phyloP scores from a whole-genome alignment of 2,797 vertebrate species.

The Gymnocypris eckloni region DNA sequence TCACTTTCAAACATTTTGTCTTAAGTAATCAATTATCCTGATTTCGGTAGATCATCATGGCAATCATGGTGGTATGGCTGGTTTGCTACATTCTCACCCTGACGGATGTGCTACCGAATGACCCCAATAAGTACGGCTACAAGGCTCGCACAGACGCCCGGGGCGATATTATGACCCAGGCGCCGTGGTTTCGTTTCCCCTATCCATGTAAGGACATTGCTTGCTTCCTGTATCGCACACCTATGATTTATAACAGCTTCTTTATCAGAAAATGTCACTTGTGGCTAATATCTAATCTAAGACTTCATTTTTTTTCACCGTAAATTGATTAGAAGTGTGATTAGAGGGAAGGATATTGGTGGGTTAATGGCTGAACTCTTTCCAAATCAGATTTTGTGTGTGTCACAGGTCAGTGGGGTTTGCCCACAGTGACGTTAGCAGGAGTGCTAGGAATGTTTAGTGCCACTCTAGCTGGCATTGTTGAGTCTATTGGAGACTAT shows the following conservation, averaged over 20 bases:
- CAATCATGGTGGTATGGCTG: slow-evolving; percentile 91
- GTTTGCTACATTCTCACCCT: slow-evolving; percentile 90
- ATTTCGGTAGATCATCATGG: slow-evolving; percentile 86
- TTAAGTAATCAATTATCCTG: slow-evolving; percentile 1
- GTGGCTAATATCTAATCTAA: background rate
- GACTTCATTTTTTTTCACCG: background rate
- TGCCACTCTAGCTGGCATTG: slow-evolving; percentile 89
- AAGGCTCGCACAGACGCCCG: slow-evolving; percentile 92
- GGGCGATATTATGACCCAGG: slow-evolving; percentile 87
- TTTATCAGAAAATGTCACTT: slow-evolving; percentile 6
- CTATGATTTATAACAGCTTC: background rate
- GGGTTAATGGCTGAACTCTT: background rate
- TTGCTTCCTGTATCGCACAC: background rate
- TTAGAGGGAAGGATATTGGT: background rate
- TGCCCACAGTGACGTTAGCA: slow-evolving; percentile 89
- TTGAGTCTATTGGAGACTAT: slow-evolving; percentile 97
- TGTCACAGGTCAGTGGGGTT: slow-evolving; percentile 91
- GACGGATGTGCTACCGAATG: slow-evolving; percentile 81
- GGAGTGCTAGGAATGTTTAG: slow-evolving; percentile 98
- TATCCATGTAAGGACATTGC: slow-evolving; percentile 89
- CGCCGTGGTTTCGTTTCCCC: slow-evolving; percentile 95
- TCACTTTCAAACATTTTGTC: slow-evolving; percentile 8
- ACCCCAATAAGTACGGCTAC: slow-evolving; percentile 82
- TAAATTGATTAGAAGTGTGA: slow-evolving; percentile 22
- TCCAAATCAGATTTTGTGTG: slow-evolving; percentile 27